Evolutionary conservation across 1,140 invertebrate genomes (phyloP).

Genomic region (Scaptomyza montana): DNA sequence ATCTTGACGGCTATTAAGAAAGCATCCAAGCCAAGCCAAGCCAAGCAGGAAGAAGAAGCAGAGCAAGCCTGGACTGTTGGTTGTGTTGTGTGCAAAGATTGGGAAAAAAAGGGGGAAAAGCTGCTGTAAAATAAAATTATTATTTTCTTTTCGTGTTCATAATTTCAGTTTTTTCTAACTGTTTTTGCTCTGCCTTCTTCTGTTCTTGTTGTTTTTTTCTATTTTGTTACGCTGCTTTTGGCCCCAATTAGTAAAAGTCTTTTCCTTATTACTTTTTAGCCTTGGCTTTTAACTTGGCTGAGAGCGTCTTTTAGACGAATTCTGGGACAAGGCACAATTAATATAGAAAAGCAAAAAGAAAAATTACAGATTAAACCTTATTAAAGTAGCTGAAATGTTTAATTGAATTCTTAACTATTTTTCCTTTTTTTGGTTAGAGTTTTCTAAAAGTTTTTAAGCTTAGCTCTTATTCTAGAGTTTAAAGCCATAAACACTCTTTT

Average conservation of each 20-base stretch:
- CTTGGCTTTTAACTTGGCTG: conserved; percentile 44
- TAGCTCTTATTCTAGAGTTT: conserved; percentile 7
- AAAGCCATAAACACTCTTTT: background rate
- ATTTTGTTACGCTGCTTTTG: conserved; percentile 38
- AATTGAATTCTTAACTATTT: too few species aligned
- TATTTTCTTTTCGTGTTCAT: conserved; percentile 81
- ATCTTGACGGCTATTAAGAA: conserved; percentile 78
- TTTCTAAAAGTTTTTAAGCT: background rate
- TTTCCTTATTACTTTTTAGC: conserved; percentile 70
- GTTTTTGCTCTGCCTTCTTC: conserved; percentile 14
- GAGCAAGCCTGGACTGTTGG: background rate
- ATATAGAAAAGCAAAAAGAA: background rate
- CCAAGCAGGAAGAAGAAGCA: background rate
- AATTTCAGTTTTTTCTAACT: conserved; percentile 58
- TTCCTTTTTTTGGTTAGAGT: too few species aligned
- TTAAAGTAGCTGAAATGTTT: too few species aligned
- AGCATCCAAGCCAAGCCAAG: conserved; percentile 47
- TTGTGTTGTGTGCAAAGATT: background rate
- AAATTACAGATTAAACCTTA: background rate
- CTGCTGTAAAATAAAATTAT: conserved; percentile 75
- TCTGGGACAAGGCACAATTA: conserved; percentile 3
- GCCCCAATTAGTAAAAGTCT: conserved; percentile 75
- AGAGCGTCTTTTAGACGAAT: conserved; percentile 15
- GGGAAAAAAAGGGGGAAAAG: background rate
- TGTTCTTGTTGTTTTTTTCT: background rate